phyloP scores from a whole-genome alignment of 2,113 vertebrate genomes.

The Hucho hucho region DNA sequence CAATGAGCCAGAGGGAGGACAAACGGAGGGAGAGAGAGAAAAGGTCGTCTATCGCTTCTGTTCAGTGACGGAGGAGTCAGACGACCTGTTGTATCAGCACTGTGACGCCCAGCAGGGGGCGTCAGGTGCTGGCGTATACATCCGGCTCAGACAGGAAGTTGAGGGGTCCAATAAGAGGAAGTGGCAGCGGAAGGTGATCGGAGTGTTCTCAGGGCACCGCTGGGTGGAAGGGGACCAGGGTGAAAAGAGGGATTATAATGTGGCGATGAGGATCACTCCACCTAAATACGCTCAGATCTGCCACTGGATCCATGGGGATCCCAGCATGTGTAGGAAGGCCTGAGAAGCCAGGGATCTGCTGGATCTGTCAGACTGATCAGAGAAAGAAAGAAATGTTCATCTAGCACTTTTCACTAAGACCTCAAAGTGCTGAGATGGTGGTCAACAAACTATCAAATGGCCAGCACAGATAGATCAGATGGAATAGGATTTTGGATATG shows the following conservation, averaged over 20 bases:
- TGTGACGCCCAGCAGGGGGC: slow-evolving; percentile 88
- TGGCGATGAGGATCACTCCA: slow-evolving; percentile 91
- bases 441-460: too few species aligned
- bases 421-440: too few species aligned
- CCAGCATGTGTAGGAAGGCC: slow-evolving; percentile 71
- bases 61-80: slow-evolving; percentile 84
- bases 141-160: slow-evolving; percentile 75
- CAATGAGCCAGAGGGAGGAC: slow-evolving; percentile 72
- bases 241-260: slow-evolving; percentile 85
- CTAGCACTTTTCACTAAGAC: too few species aligned
- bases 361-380: too few species aligned
- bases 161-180: slow-evolving; percentile 46
- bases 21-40: slow-evolving; percentile 54
- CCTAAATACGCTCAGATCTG: slow-evolving; percentile 93
- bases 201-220: slow-evolving; percentile 87
- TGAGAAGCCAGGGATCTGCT: slow-evolving; percentile 54
- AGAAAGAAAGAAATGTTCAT: too few species aligned
- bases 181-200: slow-evolving; percentile 89
- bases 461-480: too few species aligned
- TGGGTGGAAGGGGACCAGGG: slow-evolving; percentile 84
- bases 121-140: slow-evolving; percentile 87
- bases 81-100: slow-evolving; percentile 87
- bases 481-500: too few species aligned
- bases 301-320: slow-evolving; percentile 87
- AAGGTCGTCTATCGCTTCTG: slow-evolving; percentile 92